These are phyloP conservation scores for Hypselothyrea guttata DNA, from an alignment of 2,888 invertebrate species.

Conservation along the genomic window DNA sequence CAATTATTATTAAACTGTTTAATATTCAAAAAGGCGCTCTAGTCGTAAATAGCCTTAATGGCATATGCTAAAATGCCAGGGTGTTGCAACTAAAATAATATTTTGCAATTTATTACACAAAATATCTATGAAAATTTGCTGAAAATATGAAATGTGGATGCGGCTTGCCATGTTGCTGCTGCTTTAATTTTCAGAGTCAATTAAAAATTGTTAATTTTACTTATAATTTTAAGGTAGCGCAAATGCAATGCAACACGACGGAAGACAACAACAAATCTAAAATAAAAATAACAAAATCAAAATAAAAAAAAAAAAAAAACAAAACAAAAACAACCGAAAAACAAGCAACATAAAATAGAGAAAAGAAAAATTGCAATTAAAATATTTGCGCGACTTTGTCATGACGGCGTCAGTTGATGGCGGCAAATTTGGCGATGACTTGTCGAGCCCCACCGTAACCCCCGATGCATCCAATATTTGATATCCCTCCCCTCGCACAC, in stretches of 20 bases:
- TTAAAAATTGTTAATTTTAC: slow-evolving; percentile 75
- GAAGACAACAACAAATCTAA: slow-evolving; percentile 17
- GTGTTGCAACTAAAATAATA: slow-evolving; percentile 48
- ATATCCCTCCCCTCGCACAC: background rate
- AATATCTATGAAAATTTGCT: slow-evolving; percentile 56
- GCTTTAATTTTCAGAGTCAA: slow-evolving; percentile 73
- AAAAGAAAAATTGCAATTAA: slow-evolving; percentile 62
- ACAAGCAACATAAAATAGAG: slow-evolving; percentile 1
- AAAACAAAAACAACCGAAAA: slow-evolving; percentile 27
- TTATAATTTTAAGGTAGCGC: slow-evolving; percentile 71
- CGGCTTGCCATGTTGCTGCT: slow-evolving; percentile 45
- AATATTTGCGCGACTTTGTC: slow-evolving; percentile 71
- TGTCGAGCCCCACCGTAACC: slow-evolving; percentile 21
- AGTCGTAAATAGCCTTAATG: background rate
- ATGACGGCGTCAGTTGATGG: slow-evolving; percentile 45
- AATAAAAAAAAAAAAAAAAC: slow-evolving; percentile 25
- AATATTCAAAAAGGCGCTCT: too few species aligned
- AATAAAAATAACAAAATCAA: background rate
- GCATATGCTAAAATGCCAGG: background rate
- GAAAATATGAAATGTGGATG: slow-evolving; percentile 44
- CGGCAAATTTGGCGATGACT: slow-evolving; percentile 56
- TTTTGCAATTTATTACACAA: slow-evolving; percentile 44
- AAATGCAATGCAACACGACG: slow-evolving; percentile 54
- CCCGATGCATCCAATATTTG: background rate
- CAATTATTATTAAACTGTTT: too few species aligned